Base-by-base conservation (phyloP, 1,140 invertebrate genomes). In the Spodoptera frugiperda region DNA sequence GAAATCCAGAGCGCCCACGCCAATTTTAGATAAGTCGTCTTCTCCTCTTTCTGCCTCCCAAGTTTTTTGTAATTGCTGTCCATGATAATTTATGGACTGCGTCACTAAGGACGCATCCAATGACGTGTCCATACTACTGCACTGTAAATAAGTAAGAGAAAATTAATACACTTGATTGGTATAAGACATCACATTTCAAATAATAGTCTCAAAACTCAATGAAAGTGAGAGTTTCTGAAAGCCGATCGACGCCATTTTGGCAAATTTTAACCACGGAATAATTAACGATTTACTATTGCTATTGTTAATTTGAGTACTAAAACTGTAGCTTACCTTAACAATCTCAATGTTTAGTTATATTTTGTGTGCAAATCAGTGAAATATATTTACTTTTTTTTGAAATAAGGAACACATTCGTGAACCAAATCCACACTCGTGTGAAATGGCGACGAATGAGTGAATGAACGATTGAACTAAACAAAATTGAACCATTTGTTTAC, bases 21-120 rank as follows among this genome's bases (percentile, higher is more conserved):
- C 96, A 79, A 97, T 94, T 84, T 96, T 95, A 2, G 94, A 79
- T 59, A 97, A 89, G 84, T 97, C 96, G 67, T 96, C 95, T 84
- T 97, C 96, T 76, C 97, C 97, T 84, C 96, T 95, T 85, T 98
- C 97, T 21, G 95, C 95, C 85, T 98, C 97, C 97, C 97, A 98
- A 78, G 97, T 95, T 94, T 97, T 98, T 91, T 97, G 96, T 80
- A 98, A 93, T 83, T 97, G 97, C 84, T 97, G 97, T 0, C 97
- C 97, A 94, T 98, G 97, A 88, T 97, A 98, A 92, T 97, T 97
- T 78, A 98, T 94, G 63, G 96, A 95, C 86, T 96, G 96, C 83
- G 95, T 94, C 85, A 98, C 95, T 76, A 97, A 94, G 65, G 96
- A 95, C 89, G 95, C 87, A 93, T 97, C 96, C 94, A 97, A 92